Base-by-base conservation (phyloP, 2,797 vertebrate species). In the Sphenopsis melanotis region DNA sequence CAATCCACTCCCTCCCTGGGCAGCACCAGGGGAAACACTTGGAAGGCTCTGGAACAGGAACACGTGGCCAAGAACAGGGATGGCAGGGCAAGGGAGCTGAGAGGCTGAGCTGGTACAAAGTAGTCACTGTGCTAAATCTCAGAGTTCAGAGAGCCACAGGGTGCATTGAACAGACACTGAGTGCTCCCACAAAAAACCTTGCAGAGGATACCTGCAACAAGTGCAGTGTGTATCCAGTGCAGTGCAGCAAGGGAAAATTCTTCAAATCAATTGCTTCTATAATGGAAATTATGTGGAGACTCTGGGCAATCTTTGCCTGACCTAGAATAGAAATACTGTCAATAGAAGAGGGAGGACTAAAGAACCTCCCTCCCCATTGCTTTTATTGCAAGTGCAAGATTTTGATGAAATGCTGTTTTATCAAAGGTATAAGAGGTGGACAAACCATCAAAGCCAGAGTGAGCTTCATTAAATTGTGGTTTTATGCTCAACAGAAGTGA, bases 1-100 rank as follows among this genome's bases (percentile, higher is more conserved):
- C 13, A 3, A 3, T 21, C 11, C 26, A 1, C 34, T 1, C 26
- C 32, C 26, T 60, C 46, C 19, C 34, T 22, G 39, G 34, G 53
- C 47, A 53, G 8, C 23, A 26, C 0, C 0, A 6, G 2, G 1
- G 6, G n/a, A 18, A 42, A 8, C 3, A 1, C 9, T 16, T 1
- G 26, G 59, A 8, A 61, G 26, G 12, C 12, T 76, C 75, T 64
- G 59, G 26, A 60, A 16, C 27, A 16, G 24, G 75, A n/a, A 41
- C 64, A 7, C 20, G 2, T 7, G 32, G 56, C 60, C 30, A 21
- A 6, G 69, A 36, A 90, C 82, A 64, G 84, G 87, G 75, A 9
- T 47, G 57, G 49, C 50, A 42, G 77, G 53, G 26, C 24, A 6
- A 5, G 69, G 3, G 36, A 15, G 42, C 34, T 82, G 82, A 32